Evolutionary conservation across 2,888 invertebrate species (phyloP).

Genomic region (Thymelicus sylvestris): DNA sequence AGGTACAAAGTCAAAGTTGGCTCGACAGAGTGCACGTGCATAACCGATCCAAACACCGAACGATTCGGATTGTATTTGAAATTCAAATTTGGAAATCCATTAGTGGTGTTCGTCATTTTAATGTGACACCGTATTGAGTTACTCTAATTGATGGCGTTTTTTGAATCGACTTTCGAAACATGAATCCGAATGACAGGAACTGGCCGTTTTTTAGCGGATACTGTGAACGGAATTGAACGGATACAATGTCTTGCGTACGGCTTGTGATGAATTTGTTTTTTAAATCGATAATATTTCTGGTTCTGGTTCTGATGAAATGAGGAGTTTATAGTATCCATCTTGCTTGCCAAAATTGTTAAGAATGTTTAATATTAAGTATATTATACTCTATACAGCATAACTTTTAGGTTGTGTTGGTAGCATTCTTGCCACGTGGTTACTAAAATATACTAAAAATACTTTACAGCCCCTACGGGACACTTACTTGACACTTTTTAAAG

Average conservation of each 20-base stretch:
- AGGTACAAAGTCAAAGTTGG: neutral
- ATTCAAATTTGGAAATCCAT: constrained; percentile 83
- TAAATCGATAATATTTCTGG: neutral
- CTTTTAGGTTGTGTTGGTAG: no score
- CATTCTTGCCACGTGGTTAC: no score
- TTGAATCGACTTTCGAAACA: constrained; percentile 66
- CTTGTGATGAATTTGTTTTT: constrained; percentile 11
- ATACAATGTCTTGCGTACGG: neutral
- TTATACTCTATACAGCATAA: no score
- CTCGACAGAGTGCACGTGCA: constrained; percentile 32
- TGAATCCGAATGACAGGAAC: constrained; percentile 56
- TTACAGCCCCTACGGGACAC: no score
- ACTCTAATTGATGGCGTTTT: constrained; percentile 79
- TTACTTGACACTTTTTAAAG: no score
- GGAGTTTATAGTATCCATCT: no score
- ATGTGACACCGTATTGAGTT: constrained; percentile 84
- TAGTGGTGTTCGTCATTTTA: constrained; percentile 83
- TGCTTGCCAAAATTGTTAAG: no score
- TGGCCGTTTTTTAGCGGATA: constrained; percentile 33
- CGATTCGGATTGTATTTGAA: constrained; percentile 73
- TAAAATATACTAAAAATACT: no score
- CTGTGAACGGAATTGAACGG: constrained; percentile 13
- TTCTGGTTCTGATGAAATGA: no score
- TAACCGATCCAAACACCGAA: constrained; percentile 66
- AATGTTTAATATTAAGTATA: no score